Conservation (phyloP, 2,888 invertebrate genomes). For the Osmoderma eremita region DNA sequence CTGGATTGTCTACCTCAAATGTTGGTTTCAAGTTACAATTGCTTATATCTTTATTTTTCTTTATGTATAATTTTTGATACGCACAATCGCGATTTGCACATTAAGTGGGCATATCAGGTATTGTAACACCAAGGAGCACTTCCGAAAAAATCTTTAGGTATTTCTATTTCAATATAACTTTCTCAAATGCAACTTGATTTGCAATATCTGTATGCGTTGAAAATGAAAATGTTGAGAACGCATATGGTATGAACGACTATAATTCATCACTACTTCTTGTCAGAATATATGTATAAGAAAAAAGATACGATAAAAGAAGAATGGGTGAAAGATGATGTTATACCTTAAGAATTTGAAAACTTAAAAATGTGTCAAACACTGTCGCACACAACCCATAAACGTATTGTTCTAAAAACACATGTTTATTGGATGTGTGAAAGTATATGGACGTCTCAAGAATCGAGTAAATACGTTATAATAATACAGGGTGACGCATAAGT, state of each 20-base stretch:
- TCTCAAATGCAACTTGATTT: neutral
- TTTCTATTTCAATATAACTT: neutral
- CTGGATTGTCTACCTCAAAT: too few species aligned
- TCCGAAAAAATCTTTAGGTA: too few species aligned
- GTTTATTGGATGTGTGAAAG: neutral
- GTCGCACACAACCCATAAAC: neutral
- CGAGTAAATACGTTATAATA: too few species aligned
- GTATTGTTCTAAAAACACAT: neutral
- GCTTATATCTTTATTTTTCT: too few species aligned
- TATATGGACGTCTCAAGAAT: too few species aligned
- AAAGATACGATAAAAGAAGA: neutral
- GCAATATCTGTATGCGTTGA: neutral
- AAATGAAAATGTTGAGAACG: neutral
- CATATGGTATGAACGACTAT: constrained; percentile 21
- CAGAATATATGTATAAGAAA: neutral
- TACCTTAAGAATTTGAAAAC: neutral
- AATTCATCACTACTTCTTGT: constrained; percentile 26
- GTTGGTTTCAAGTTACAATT: too few species aligned
- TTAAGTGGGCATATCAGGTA: too few species aligned
- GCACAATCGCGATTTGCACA: too few species aligned
- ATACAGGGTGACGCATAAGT: too few species aligned
- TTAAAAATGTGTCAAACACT: neutral
- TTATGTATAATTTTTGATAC: too few species aligned
- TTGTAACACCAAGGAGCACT: too few species aligned
- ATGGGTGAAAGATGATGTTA: constrained; percentile 6